Evolutionary conservation across 2,113 vertebrate species (phyloP).

Genomic region (Puma concolor): DNA sequence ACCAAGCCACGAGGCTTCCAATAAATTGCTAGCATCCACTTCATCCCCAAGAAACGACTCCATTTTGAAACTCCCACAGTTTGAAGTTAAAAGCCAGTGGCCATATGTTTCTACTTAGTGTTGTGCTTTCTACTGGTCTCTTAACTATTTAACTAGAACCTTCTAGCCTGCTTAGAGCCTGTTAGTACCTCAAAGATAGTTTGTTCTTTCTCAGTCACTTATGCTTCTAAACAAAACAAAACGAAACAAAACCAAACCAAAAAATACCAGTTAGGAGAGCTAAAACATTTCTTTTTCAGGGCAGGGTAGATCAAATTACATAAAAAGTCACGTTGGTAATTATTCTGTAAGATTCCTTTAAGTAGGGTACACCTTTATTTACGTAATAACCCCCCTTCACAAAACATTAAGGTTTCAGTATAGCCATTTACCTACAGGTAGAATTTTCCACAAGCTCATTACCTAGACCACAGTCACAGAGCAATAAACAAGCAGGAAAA

Average conservation of each 20-base stretch:
- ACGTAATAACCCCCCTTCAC: neutral
- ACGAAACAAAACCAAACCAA: neutral
- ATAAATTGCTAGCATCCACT: neutral
- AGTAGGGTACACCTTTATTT: neutral
- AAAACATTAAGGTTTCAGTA: slow-evolving; percentile 24
- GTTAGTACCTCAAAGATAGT: slow-evolving; percentile 32
- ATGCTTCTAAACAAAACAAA: neutral
- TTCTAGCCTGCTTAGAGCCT: neutral
- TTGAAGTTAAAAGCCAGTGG: neutral
- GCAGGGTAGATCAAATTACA: neutral
- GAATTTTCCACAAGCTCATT: neutral
- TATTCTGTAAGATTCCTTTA: slow-evolving; percentile 32
- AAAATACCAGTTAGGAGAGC: neutral
- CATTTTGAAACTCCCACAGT: neutral
- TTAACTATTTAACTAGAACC: neutral
- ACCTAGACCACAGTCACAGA: neutral
- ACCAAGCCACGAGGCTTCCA: neutral
- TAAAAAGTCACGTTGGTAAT: slow-evolving; percentile 31
- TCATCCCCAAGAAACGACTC: neutral
- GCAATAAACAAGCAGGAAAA: neutral
- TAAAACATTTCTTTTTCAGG: slow-evolving; percentile 49
- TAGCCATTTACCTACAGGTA: neutral
- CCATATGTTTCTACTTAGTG: neutral
- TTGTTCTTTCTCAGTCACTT: slow-evolving; percentile 31
- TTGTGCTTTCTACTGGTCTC: neutral